Evolutionary conservation across 2,888 invertebrate genomes (phyloP).

Genomic region (Cepaea hortensis): DNA sequence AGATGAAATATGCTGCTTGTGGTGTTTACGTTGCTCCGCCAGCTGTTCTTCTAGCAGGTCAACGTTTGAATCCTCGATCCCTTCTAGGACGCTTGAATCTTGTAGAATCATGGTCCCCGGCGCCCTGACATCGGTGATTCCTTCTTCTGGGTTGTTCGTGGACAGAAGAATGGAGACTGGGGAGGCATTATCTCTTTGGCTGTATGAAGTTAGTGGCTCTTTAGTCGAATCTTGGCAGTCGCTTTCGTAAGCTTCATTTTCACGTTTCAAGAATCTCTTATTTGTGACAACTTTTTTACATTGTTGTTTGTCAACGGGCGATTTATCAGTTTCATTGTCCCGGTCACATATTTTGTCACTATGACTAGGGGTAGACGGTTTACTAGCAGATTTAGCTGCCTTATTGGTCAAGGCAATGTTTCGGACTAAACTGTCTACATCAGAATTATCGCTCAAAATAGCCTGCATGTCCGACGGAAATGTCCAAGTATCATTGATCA

Average conservation of each 20-base stretch:
- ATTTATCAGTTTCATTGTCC: no score
- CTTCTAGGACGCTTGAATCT: constrained; percentile 13
- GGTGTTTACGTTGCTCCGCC: neutral
- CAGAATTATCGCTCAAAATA: constrained; percentile 18
- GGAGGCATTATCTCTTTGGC: neutral
- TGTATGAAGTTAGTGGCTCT: neutral
- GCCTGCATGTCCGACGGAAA: neutral
- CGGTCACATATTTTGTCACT: neutral
- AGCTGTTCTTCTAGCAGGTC: neutral
- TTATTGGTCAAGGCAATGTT: neutral
- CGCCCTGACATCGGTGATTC: constrained; percentile 22
- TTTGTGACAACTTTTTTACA: neutral
- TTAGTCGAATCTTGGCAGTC: neutral
- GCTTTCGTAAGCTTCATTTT: neutral
- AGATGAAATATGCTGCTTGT: neutral
- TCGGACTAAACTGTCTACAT: constrained; percentile 13
- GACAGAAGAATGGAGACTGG: neutral
- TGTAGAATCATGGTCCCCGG: neutral
- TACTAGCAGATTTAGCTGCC: neutral
- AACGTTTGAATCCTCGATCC: neutral
- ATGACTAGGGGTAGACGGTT: neutral
- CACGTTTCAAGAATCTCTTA: neutral
- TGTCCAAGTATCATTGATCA: neutral
- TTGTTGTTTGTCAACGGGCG: neutral
- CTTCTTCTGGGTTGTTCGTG: constrained; percentile 12